Evolutionary conservation across 2,797 vertebrate genomes (phyloP).

Genomic region (Poecilia velifera): DNA sequence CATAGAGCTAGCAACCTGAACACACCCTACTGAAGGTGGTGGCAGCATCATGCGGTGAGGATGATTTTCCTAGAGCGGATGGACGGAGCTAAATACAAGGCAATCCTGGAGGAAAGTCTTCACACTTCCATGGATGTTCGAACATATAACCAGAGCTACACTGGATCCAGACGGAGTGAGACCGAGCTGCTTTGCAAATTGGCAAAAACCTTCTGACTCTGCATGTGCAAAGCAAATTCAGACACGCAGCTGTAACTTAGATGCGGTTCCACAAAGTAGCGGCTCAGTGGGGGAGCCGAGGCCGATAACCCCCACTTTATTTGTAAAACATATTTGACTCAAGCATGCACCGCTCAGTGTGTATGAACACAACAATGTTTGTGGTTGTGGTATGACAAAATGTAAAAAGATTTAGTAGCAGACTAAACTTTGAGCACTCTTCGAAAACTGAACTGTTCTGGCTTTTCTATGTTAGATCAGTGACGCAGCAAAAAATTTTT

Average conservation of each 20-base stretch:
- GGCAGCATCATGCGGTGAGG: background rate
- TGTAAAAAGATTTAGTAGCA: background rate
- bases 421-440: background rate
- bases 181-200: background rate
- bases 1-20: background rate
- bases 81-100: background rate
- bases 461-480: background rate
- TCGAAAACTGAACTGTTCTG: background rate
- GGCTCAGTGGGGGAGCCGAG: background rate
- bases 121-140: too few relatives aligned
- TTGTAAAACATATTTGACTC: background rate
- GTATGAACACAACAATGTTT: background rate
- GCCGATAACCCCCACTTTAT: background rate
- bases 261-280: background rate
- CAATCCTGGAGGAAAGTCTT: background rate
- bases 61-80: background rate
- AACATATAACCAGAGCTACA: background rate
- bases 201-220: background rate
- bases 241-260: background rate
- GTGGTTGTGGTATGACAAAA: background rate
- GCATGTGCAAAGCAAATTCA: background rate
- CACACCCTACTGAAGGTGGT: background rate
- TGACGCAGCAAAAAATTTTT: slow-evolving; percentile 24
- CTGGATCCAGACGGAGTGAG: background rate
- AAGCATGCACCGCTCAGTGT: background rate